Evolutionary conservation across 1,140 invertebrate genomes (phyloP).

Genomic region (Amyelois transitella): DNA sequence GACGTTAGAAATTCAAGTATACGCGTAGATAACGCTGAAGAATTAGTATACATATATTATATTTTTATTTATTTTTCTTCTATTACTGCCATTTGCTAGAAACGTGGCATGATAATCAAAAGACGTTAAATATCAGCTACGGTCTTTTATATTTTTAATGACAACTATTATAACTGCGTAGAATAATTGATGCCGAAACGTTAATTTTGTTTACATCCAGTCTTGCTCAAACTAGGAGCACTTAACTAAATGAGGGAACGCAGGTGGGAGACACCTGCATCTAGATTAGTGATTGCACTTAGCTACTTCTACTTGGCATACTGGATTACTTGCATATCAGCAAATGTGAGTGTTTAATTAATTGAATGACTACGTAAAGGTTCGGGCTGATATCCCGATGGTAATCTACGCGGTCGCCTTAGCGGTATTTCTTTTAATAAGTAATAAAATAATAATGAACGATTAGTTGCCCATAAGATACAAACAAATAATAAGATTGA

Average conservation of each 20-base stretch:
- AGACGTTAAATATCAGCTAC: neutral
- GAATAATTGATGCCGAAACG: conserved; percentile 1
- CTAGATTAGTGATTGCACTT: conserved; percentile 58
- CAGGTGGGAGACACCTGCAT: conserved; percentile 57
- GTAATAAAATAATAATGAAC: no score
- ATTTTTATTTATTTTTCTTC: no score
- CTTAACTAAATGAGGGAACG: conserved; percentile 27
- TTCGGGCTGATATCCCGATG: neutral
- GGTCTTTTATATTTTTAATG: neutral
- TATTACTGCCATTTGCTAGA: conserved; percentile 1
- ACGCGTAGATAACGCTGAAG: no score
- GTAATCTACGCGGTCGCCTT: neutral
- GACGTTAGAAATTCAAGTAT: no score
- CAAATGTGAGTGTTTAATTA: conserved; percentile 51
- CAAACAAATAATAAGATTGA: no score
- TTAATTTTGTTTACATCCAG: conserved; percentile 12
- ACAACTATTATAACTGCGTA: conserved; percentile 2
- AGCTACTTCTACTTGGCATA: conserved; percentile 30
- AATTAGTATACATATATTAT: no score
- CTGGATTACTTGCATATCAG: conserved; percentile 38
- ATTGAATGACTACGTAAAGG: conserved; percentile 33
- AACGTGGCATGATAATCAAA: neutral
- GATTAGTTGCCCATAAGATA: no score
- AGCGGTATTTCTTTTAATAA: neutral
- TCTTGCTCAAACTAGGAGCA: conserved; percentile 15